phyloP scores from a whole-genome alignment of 2,888 invertebrate genomes.

The Synergus umbraculus region DNA sequence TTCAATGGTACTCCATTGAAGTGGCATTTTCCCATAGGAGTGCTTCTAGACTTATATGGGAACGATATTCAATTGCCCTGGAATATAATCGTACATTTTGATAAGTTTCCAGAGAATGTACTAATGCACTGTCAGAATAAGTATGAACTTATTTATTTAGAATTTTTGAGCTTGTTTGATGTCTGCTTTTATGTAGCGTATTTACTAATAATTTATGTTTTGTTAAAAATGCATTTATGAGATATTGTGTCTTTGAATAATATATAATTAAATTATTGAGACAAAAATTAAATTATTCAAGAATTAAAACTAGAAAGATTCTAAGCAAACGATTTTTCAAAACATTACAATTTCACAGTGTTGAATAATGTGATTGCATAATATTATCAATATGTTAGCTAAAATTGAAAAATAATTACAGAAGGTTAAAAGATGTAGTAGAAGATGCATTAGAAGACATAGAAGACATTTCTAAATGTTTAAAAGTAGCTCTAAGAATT shows the following conservation, averaged over 20 bases:
- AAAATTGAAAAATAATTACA: too few relatives aligned
- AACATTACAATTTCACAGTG: background rate
- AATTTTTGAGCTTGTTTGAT: background rate
- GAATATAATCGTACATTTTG: conserved; percentile 95
- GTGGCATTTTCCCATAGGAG: conserved; percentile 90
- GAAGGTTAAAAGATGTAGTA: too few relatives aligned
- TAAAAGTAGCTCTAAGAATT: background rate
- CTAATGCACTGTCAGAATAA: conserved; percentile 92
- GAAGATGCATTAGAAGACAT: too few relatives aligned
- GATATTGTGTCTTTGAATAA: too few relatives aligned
- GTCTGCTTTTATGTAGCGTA: background rate
- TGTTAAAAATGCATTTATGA: too few relatives aligned
- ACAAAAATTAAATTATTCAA: too few relatives aligned
- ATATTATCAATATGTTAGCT: too few relatives aligned
- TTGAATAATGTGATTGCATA: too few relatives aligned
- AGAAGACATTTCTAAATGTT: too few relatives aligned
- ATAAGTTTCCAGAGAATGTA: conserved; percentile 94
- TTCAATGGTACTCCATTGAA: conserved; percentile 94
- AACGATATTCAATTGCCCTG: conserved; percentile 91
- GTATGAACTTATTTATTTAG: conserved; percentile 77
- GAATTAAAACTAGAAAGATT: too few relatives aligned
- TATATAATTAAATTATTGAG: too few relatives aligned
- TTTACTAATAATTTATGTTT: too few relatives aligned
- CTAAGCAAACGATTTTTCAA: background rate
- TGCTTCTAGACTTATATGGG: conserved; percentile 91